Conservation (phyloP, 2,888 invertebrate genomes). For the Phyto melanocephala region DNA sequence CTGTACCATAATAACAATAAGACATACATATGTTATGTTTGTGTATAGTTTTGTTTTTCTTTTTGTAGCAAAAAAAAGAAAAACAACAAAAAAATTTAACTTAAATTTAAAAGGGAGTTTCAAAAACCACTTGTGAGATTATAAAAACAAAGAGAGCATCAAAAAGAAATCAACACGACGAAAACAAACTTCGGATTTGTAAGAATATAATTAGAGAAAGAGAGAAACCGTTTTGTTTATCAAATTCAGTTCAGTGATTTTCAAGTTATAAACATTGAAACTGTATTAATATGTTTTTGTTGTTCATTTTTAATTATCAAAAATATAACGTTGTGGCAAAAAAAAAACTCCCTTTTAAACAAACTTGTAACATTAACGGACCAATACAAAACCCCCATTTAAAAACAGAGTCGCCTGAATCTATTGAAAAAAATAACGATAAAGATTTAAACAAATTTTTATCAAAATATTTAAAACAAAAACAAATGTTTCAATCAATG, state of each 20-base stretch:
- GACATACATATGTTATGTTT: constrained; percentile 28
- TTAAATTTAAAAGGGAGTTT: constrained; percentile 25
- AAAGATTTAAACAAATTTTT: constrained; percentile 50
- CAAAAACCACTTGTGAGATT: not conserved
- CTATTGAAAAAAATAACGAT: constrained; percentile 59
- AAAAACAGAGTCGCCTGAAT: constrained; percentile 76
- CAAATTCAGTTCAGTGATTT: no score
- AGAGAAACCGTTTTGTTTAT: no score
- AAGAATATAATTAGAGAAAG: not conserved
- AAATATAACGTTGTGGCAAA: no score
- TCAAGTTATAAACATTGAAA: no score
- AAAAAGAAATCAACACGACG: no score
- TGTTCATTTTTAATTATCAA: no score
- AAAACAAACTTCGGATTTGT: no score
- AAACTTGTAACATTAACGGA: constrained; percentile 57
- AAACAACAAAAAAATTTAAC: constrained; percentile 17
- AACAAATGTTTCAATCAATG: constrained; percentile 76
- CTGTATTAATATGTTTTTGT: no score
- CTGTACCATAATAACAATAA: constrained; percentile 63
- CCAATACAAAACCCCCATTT: constrained; percentile 67
- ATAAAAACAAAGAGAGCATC: not conserved
- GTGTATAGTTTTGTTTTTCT: constrained; percentile 33
- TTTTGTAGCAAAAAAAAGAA: constrained; percentile 33
- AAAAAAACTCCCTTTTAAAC: not conserved
- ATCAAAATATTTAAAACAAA: constrained; percentile 60